Percentiles rank a stretch among this genome's conserved stretches.
Conservation (phyloP, 2,797 vertebrate species). For the Myotis pilosus region DNA sequence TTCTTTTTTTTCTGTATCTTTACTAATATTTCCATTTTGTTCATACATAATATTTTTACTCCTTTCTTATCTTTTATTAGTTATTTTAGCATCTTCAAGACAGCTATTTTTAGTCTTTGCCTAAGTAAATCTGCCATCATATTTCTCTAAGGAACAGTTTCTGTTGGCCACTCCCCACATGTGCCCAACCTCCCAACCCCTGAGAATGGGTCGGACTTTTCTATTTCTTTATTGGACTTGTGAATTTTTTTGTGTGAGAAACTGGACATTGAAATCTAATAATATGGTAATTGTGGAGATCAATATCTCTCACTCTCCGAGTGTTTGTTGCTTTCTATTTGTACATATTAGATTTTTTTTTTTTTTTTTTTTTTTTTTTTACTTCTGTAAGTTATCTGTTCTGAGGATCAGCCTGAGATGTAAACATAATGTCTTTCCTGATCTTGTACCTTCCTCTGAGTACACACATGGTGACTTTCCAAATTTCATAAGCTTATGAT, state of each 20-base stretch:
- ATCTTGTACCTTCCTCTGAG: not conserved
- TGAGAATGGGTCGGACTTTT: not conserved
- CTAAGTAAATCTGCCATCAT: not conserved
- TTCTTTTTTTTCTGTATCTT: not conserved
- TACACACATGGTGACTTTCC: not conserved
- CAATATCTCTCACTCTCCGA: not conserved
- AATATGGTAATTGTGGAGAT: not conserved
- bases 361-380: conserved; percentile 5
- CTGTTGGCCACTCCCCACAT: not conserved
- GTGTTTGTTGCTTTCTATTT: not conserved
- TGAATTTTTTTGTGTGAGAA: not conserved
- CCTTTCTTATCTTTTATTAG: not conserved
- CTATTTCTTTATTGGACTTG: not conserved
- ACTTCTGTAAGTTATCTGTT: not conserved
- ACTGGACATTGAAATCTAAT: not conserved
- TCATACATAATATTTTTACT: not conserved
- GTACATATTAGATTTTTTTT: not conserved
- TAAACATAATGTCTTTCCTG: not conserved
- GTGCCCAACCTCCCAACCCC: accelerated
- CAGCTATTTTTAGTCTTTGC: not conserved
- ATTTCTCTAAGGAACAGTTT: not conserved
- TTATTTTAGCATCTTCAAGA: not conserved
- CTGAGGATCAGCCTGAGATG: not conserved
- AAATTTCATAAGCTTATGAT: not conserved
- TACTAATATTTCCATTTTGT: not conserved